Conservation (phyloP, 35 echinoderm and acorn worm species). For the Heliocidaris erythrogramma region DNA sequence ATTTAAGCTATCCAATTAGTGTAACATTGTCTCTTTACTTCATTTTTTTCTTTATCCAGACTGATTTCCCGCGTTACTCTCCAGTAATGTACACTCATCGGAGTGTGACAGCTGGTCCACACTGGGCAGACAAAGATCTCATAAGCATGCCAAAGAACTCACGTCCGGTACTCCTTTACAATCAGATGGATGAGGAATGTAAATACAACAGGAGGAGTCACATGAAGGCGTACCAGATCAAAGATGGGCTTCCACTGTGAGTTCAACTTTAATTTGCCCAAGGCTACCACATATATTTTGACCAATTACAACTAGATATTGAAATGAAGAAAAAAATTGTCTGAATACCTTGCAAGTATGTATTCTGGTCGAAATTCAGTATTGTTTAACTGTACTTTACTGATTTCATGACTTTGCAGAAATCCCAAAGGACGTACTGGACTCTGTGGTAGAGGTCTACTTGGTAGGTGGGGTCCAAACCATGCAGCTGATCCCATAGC, state of each 20-base stretch:
- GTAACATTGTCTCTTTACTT: background rate
- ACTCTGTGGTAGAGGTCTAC: slow-evolving; percentile 71
- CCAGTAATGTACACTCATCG: slow-evolving; percentile 77
- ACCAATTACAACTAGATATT: no score
- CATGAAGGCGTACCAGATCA: slow-evolving; percentile 67
- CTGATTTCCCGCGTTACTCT: slow-evolving; percentile 63
- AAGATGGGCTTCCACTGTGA: slow-evolving; percentile 94
- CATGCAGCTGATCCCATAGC: slow-evolving; percentile 95
- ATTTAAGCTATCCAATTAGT: no score
- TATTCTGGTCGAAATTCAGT: background rate
- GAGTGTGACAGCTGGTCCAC: slow-evolving; percentile 63
- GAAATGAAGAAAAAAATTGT: no score
- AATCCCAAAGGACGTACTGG: slow-evolving; percentile 95
- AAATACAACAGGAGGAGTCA: slow-evolving; percentile 83
- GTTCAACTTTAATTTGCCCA: slow-evolving; percentile 10
- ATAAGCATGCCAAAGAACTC: slow-evolving; percentile 51
- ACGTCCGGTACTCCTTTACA: slow-evolving; percentile 69
- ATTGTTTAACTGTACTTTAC: background rate
- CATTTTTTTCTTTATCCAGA: slow-evolving; percentile 47
- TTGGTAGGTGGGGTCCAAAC: slow-evolving; percentile 94
- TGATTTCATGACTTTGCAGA: slow-evolving; percentile 35
- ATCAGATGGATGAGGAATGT: slow-evolving; percentile 62
- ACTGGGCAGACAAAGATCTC: slow-evolving; percentile 85
- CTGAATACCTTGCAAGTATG: no score
- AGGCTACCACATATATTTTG: no score